Evolutionary conservation across 2,888 invertebrate genomes (phyloP), one percentile per base, ranked within the genome.

Genomic region (Torymus texanus): DNA sequence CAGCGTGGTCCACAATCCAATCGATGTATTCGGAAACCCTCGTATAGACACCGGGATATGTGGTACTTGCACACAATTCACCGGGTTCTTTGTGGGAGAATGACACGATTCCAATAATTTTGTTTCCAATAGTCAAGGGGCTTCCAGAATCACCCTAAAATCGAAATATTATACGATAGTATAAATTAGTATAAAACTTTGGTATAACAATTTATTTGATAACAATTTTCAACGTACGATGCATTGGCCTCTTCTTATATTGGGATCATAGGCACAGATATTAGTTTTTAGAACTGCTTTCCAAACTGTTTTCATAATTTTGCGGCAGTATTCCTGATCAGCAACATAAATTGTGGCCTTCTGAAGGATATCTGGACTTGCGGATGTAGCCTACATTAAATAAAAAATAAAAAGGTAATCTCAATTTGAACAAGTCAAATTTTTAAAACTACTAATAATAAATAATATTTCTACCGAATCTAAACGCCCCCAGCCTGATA

Each of bases 401-500:
- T 29, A 29, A 29, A 29, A 2, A 29, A 5, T 29, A 29, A 29
- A 29, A 1, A 21, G 21, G n/a, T n/a, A n/a, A n/a, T 4, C 29
- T 29, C 3, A 29, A 29, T 29, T 29, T 5, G 5, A 29, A 29
- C 3, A 29, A 29, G 3, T 5, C 29, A 0, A 29, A 29, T 29
- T 29, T 24, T 24, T 29, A 5, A 29, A 29, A 29, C 3, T 29
- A 29, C 3, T 29, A 29, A 29, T 29, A 29, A 29, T 29, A 29
- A 29, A 5, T 29, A 29, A 29, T 29, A 5, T 29, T 29, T 29
- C 8, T 66, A 66, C 24, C 18, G 50, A 70, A 56, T 41, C 24
- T 50, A 29, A 29, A 29, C 5, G 29, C 41, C 76, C 76, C 76
- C 76, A 76, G 16, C 62, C 76, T 13, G 70, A 50, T 2, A 75